phyloP scores from a whole-genome alignment of 2,113 vertebrate genomes.

The Falcunculus frontatus region DNA sequence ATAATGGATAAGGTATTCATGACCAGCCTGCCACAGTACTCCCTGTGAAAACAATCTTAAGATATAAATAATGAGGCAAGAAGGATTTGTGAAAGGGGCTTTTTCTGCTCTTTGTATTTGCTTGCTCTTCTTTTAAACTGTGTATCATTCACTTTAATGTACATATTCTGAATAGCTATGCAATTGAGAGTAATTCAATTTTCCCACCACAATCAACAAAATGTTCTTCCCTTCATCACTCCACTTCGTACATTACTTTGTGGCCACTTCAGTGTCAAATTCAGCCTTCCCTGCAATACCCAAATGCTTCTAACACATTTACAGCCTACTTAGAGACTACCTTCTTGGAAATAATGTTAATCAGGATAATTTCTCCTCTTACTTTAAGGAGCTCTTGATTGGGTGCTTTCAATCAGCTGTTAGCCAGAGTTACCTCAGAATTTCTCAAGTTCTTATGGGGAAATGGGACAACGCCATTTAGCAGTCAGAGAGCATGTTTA shows the following conservation, averaged over 20 bases:
- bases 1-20: background rate
- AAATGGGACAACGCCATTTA: conserved; percentile 42
- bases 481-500: conserved; percentile 46
- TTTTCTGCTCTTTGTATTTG: background rate
- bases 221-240: conserved; percentile 32
- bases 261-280: conserved; percentile 52
- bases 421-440: conserved; percentile 21
- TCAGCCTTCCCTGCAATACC: conserved; percentile 23
- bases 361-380: conserved; percentile 40
- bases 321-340: conserved; percentile 1
- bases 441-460: background rate
- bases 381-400: conserved; percentile 19
- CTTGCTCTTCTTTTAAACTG: background rate
- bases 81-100: background rate
- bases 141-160: background rate
- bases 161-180: conserved; percentile 14
- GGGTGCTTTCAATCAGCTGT: conserved; percentile 32
- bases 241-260: background rate
- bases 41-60: background rate
- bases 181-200: conserved; percentile 37
- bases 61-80: background rate
- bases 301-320: conserved; percentile 48
- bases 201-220: conserved; percentile 53
- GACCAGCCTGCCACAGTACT: background rate
- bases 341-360: conserved; percentile 61